Evolutionary conservation across 2,113 vertebrate genomes (phyloP).

Genomic region (Anolis carolinensis): DNA sequence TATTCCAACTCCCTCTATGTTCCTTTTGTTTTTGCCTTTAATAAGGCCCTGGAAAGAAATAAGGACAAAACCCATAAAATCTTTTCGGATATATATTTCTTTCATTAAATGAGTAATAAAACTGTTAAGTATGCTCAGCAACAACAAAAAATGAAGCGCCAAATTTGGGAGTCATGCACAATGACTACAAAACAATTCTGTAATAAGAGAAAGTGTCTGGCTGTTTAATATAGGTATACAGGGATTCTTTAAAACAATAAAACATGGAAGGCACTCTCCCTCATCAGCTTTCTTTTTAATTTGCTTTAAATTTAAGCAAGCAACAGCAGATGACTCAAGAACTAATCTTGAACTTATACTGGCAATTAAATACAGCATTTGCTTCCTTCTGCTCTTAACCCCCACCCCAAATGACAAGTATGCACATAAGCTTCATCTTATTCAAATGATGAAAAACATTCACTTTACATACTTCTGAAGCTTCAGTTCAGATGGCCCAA

Average conservation of each 20-base stretch:
- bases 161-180: background rate
- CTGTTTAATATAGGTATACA: slow-evolving; percentile 15
- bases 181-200: slow-evolving; percentile 19
- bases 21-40: slow-evolving; percentile 11
- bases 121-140: slow-evolving; percentile 1
- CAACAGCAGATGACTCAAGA: background rate
- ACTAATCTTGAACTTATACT: background rate
- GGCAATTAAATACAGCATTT: background rate
- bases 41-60: slow-evolving; percentile 13
- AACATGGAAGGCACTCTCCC: background rate
- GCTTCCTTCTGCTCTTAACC: background rate
- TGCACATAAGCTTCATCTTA: background rate
- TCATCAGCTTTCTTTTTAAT: slow-evolving; percentile 8
- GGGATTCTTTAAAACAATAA: slow-evolving; percentile 30
- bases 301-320: background rate
- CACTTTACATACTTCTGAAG: background rate
- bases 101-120: slow-evolving; percentile 24
- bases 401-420: background rate
- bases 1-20: slow-evolving; percentile 1
- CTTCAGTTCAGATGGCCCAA: background rate
- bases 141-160: background rate
- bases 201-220: slow-evolving; percentile 25
- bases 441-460: background rate
- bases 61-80: slow-evolving; percentile 22
- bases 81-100: slow-evolving; percentile 2